Base-by-base conservation (phyloP, 2,113 vertebrate species). In the Rutilus rutilus region DNA sequence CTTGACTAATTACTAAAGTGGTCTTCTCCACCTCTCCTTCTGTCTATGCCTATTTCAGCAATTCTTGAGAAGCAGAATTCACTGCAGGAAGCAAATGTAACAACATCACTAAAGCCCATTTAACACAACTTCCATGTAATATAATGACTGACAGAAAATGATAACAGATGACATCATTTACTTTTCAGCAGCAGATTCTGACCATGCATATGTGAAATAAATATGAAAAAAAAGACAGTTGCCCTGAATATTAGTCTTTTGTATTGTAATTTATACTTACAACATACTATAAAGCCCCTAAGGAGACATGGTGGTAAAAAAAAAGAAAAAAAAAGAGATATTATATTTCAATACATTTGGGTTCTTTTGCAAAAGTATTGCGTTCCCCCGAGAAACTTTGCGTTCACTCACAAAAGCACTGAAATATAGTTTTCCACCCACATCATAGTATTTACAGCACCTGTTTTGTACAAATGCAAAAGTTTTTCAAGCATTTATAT, bases 71-170 rank as follows among this genome's bases (percentile, higher is more conserved):
- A 78, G 14, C 27, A 78, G 12, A 12, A 42, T 39, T 7, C 74
- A 83, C 77, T 62, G 60, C 42, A 85, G 80, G 11, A 57, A 75
- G 84, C 30, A 57, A 45, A 57, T 52, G 60, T 45, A 85, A 82
- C 65, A 84, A 60, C 42, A 87, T 78, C 64, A 25, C 57, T 62
- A 15, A 54, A 60, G 36, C 36, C 7, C 12, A 19, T 83, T 71
- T 30, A 84, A 39, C 52, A 42, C 59, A 83, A 57, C 65, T 54
- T 17, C 67, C 6, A 19, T 71, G 74, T 45, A 33, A 57, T 87
- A 60, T 42, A 47, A 45, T 52, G 74, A 76, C 25, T 19, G n/a
- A 27, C 73, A 50, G 14, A 76, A 30, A 10, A 7, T 30, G n/a
- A 12, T 79, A 76, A 64, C 30, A 27, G 12, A 64, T 62, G 23